These are phyloP conservation scores for Tangara arthus DNA, from an alignment of 2,797 vertebrate genomes.

Conservation along the genomic window DNA sequence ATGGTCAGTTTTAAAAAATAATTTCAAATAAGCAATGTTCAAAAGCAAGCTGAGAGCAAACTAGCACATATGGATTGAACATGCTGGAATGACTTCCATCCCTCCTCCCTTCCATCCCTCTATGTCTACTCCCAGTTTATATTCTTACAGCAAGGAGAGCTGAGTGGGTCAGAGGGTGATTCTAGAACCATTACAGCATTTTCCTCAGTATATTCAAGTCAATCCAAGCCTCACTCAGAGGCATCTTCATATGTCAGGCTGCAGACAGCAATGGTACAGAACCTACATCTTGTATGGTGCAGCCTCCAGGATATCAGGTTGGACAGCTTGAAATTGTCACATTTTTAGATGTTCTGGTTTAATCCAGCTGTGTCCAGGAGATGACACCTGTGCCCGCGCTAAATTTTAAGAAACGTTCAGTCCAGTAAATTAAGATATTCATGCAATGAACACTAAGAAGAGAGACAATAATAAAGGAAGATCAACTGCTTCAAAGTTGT, in stretches of 20 bases:
- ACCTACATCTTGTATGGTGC: not conserved
- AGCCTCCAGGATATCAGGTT: not conserved
- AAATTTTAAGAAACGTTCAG: not conserved
- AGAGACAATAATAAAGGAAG: not conserved
- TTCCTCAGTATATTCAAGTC: not conserved
- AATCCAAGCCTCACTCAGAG: not conserved
- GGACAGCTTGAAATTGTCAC: not conserved
- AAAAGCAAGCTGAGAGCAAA: not conserved
- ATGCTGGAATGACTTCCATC: not conserved
- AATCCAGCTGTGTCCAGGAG: not conserved
- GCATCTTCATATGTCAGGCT: not conserved
- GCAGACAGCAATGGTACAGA: not conserved
- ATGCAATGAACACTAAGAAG: not conserved
- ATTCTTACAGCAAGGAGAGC: not conserved
- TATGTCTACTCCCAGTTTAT: not conserved
- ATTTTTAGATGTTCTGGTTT: not conserved
- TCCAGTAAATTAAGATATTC: not conserved
- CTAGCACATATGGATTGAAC: not conserved
- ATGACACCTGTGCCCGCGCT: not conserved
- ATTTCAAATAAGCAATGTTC: not conserved
- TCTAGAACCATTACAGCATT: not conserved
- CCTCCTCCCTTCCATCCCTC: not conserved
- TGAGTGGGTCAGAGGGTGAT: fast-evolving
- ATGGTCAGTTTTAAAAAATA: not conserved
- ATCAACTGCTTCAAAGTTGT: not conserved